Base-by-base conservation (phyloP, 2,797 vertebrate genomes). In the Sciurus carolinensis region DNA sequence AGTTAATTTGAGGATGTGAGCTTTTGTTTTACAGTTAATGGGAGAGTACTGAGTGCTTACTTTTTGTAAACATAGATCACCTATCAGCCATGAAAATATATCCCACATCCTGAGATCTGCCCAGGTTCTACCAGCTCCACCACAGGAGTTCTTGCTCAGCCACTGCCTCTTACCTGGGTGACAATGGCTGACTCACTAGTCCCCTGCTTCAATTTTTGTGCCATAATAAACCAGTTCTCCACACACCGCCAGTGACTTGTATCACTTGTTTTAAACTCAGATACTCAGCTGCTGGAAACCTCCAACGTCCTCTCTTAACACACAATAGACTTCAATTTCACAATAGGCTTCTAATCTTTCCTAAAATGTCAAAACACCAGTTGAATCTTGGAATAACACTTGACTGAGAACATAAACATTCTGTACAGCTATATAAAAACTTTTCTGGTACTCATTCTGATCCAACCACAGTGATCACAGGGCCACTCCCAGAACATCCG, bases 381-480 rank as follows among this genome's bases (percentile, higher is more conserved):
- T 42, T 11, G 30, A 20, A 28, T 30, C 28, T 9, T 12, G 17
- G 59, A 44, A 57, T 22, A 22, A 20, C 17, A 22, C 54, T 57
- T 18, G 20, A 4, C 54, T 57, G 7, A 57, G 20, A 22, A 57
- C 54, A 57, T 5, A 57, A 20, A 20, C 54, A 57, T 57, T 20
- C 54, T 7, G 2, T 7, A 57, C 5, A 57, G 18, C 54, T 22
- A 57, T 57, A 15, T 22, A 57, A 57, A 57, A 57, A 57, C 20
- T 2, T 64, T 42, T 14, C 73, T 1, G 30, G 12, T 33, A 5
- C 30, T 64, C 39, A 44, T 1, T 24, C 12, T 30, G 6, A n/a
- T 59, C 30, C 7, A 42, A 9, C 1, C 26, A 1, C 2, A 54
- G 2, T 42, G 36, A 50, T 17, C 12, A 24, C 4, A 36, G 0